Conservation (phyloP, 23 tunicate species). For the Aplidium turbinatum region DNA sequence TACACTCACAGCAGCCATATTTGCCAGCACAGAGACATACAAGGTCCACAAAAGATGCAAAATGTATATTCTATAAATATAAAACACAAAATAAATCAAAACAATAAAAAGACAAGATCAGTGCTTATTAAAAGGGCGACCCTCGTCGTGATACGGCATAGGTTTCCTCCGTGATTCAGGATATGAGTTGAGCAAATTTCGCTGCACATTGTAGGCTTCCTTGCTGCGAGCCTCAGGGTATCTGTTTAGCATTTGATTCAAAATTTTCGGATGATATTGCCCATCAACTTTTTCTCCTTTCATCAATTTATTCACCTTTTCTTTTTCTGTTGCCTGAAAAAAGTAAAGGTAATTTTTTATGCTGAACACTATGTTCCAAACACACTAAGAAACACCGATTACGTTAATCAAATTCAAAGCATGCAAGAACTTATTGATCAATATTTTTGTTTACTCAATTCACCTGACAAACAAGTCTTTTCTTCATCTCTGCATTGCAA, state of each 20-base stretch:
- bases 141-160: slow-evolving; percentile 26
- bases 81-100: too few relatives aligned
- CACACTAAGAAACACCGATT: not conserved
- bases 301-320: slow-evolving; percentile 1
- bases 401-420: not conserved
- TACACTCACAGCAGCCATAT: too few relatives aligned
- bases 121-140: slow-evolving; percentile 30
- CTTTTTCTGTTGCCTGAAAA: not conserved
- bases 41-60: too few relatives aligned
- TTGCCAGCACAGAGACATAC: too few relatives aligned
- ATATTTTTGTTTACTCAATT: too few relatives aligned
- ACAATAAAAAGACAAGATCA: too few relatives aligned
- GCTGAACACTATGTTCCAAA: not conserved
- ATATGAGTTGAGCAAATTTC: slow-evolving; percentile 20
- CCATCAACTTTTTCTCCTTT: slow-evolving; percentile 15
- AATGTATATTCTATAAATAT: too few relatives aligned
- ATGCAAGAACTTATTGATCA: not conserved
- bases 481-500: too few relatives aligned
- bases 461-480: too few relatives aligned
- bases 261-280: slow-evolving; percentile 8
- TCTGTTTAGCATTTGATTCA: not conserved
- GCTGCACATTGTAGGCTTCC: not conserved
- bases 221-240: slow-evolving; percentile 12
- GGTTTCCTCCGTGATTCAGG: slow-evolving; percentile 5
- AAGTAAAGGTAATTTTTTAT: not conserved